Evolutionary conservation across 2,113 vertebrate species (phyloP).

Genomic region (Gobiocypris rarus): DNA sequence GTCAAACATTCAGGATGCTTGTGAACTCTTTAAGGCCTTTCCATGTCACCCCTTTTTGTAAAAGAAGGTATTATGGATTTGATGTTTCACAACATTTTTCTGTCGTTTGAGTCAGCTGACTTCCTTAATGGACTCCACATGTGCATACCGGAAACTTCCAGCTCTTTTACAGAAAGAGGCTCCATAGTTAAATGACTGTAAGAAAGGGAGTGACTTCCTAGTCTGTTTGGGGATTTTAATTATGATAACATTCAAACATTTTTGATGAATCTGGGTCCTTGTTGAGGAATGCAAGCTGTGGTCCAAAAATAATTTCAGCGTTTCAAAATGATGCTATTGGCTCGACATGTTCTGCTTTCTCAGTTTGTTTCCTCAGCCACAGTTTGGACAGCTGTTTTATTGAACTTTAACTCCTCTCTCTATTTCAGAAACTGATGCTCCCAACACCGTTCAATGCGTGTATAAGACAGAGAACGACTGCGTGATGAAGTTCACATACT

Average conservation of each 20-base stretch:
- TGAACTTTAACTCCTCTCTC: background rate
- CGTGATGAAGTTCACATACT: conserved; percentile 95
- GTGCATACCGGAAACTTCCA: conserved; percentile 71
- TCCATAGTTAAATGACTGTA: background rate
- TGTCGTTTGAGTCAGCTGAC: conserved; percentile 64
- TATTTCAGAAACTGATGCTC: conserved; percentile 81
- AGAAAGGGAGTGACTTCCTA: conserved; percentile 54
- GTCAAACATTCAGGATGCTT: conserved; percentile 4
- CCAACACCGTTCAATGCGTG: conserved; percentile 83
- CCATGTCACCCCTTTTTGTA: conserved; percentile 9
- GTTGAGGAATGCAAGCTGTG: conserved; percentile 8
- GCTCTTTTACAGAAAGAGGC: conserved; percentile 20
- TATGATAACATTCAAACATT: conserved; percentile 44
- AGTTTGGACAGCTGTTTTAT: conserved; percentile 46
- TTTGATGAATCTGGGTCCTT: conserved; percentile 24
- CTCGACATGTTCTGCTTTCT: conserved; percentile 3
- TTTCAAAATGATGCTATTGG: conserved; percentile 25
- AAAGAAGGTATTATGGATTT: conserved; percentile 5
- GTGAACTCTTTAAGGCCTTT: conserved; percentile 45
- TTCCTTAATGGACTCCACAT: conserved; percentile 75
- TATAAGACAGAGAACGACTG: conserved; percentile 92
- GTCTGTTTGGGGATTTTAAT: conserved; percentile 43
- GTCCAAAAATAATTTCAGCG: conserved; percentile 53
- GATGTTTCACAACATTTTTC: conserved; percentile 61
- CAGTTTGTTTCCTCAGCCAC: conserved; percentile 14